Conservation (phyloP, 2,888 invertebrate genomes). For the Latheticus oryzae region DNA sequence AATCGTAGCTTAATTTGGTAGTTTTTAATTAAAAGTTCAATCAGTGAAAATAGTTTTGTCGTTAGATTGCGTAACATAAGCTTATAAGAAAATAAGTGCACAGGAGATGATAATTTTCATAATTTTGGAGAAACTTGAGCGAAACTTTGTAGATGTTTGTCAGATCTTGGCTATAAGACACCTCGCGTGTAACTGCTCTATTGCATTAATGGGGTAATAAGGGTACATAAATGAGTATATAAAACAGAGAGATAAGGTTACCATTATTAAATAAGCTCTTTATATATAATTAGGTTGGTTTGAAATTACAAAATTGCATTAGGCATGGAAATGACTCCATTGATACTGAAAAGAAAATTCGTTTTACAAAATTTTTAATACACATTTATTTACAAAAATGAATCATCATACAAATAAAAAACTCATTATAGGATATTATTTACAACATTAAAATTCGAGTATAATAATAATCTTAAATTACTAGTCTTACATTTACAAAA, state of each 20-base stretch:
- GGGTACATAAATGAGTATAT: constrained; percentile 22
- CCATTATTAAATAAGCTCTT: constrained; percentile 30
- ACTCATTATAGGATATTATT: constrained; percentile 54
- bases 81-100: too few relatives aligned
- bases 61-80: too few relatives aligned
- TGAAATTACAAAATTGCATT: constrained; percentile 16
- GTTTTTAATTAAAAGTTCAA: too few relatives aligned
- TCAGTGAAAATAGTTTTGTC: too few relatives aligned
- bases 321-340: not conserved
- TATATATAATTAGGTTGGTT: constrained; percentile 28
- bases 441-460: constrained; percentile 59
- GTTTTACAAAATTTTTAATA: constrained; percentile 52
- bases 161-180: constrained; percentile 26
- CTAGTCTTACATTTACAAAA: constrained; percentile 60
- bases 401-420: constrained; percentile 63
- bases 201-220: constrained; percentile 26
- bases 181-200: constrained; percentile 22
- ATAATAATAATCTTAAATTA: constrained; percentile 52
- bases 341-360: constrained; percentile 5
- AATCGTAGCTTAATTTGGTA: too few relatives aligned
- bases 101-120: constrained; percentile 8
- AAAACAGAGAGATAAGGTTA: constrained; percentile 28
- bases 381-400: constrained; percentile 65
- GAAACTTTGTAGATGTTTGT: constrained; percentile 25
- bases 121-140: constrained; percentile 14